Evolutionary conservation across 1,140 invertebrate genomes (phyloP).

Genomic region (Batillaria attramentaria): DNA sequence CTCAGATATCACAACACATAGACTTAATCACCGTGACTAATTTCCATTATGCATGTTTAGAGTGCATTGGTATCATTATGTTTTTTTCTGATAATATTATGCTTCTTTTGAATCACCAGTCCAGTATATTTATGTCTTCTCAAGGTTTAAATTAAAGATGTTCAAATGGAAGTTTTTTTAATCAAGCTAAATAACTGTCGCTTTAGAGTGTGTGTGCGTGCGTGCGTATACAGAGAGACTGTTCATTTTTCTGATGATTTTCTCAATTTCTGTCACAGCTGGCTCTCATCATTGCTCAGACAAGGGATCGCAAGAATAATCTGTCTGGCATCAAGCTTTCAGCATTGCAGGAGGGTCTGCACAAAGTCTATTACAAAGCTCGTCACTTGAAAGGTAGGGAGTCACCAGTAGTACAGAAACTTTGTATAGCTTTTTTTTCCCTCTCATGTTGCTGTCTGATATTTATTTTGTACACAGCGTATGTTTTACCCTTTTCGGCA

Average conservation of each 20-base stretch:
- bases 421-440: not conserved
- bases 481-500: too few relatives aligned
- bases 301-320: constrained; percentile 57
- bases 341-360: constrained; percentile 56
- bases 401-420: not conserved
- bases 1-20: not conserved
- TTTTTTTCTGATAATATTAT: too few relatives aligned
- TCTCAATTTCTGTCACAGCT: constrained; percentile 49
- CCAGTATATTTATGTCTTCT: too few relatives aligned
- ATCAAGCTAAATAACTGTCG: too few relatives aligned
- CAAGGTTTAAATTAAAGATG: too few relatives aligned
- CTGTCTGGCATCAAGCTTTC: constrained; percentile 67
- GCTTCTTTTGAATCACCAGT: too few relatives aligned
- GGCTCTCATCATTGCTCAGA: constrained; percentile 65
- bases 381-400: constrained; percentile 55
- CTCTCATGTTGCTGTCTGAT: too few relatives aligned
- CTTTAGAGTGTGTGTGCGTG: too few relatives aligned
- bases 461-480: too few relatives aligned
- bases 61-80: not conserved
- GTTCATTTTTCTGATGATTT: too few relatives aligned
- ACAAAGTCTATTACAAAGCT: constrained; percentile 57
- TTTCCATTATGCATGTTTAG: not conserved
- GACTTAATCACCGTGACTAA: not conserved
- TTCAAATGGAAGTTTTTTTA: too few relatives aligned
- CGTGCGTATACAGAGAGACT: too few relatives aligned